Base-by-base conservation (phyloP, 2,113 vertebrate species). In the Epinephelus fuscoguttatus region DNA sequence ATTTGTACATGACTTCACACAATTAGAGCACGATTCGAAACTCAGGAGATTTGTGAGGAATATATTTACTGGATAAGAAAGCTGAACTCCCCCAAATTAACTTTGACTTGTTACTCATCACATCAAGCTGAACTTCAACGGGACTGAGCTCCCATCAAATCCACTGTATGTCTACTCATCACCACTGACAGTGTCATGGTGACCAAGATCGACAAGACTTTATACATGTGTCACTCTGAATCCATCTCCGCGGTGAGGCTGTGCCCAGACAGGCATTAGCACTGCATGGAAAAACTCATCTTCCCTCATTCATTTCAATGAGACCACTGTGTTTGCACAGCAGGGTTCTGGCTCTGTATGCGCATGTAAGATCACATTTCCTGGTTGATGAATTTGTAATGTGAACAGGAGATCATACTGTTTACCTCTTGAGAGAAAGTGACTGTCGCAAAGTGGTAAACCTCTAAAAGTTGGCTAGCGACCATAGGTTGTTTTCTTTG, bases 61-160 rank as follows among this genome's bases (percentile, higher is more conserved):
- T 50, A 17, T 42, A 55, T 78, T 78, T 37, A 13, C 37, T 12
- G 15, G 17, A 81, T 17, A 27, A 53, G 50, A 14, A 27, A 42
- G 18, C 19, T 21, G 13, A 81, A 37, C 63, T 10, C 30, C 19
- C 33, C 15, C 6, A 61, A 85, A 74, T 70, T 12, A 62, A 63
- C 50, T 37, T 40, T 70, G 74, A 68, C 82, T 85, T 70, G 64
- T 85, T 50, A 49, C 60, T 84, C 84, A 47, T 83, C 60, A 62
- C 69, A 12, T 42, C 30, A 21, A 62, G 33, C 56, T 30, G 18
- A 77, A 68, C 63, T 70, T 69, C 49, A 56, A 25, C 56, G 27
- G 60, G 27, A 15, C 60, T 3, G 52, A 80, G 49, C 82, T 76
- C 27, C 77, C 37, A 57, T 84, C 85, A 75, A 42, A 80, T 71